Base-by-base conservation (phyloP, 2,888 invertebrate genomes). In the Caenorhabditis imperialis region DNA sequence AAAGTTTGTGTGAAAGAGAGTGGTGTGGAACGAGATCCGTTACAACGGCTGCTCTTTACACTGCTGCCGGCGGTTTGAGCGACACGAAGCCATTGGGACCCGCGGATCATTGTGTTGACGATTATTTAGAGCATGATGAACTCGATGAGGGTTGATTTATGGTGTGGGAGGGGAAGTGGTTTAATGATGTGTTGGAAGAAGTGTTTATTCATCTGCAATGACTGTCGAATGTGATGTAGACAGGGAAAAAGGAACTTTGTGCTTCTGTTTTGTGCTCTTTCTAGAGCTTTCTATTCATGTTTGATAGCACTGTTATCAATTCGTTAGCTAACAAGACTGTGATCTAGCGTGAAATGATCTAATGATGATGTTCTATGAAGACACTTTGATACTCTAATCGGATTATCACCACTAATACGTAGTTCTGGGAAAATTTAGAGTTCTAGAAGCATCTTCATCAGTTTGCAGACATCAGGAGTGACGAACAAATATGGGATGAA, bases 11-110 rank as follows among this genome's bases (percentile, higher is more conserved):
- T 67, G 67, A 57, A 45, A 57, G 67, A 57, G 51, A 50, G 63
- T 37, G 45, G 65, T 65, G 57, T 35, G 57, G 57, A 67, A 67
- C 57, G 67, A 67, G 67, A 67, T 67, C 67, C 67, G 57, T 67
- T 67, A 67, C 67, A 67, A 67, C 67, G 67, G 16, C 57, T 57
- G 67, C 67, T 67, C 45, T 67, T 67, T 67, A 67, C 67, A 67
- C 67, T 27, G 47, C 63, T 33, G 53, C 44, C 50, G 57, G 67
- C 51, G 67, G 67, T 67, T 67, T 67, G 57, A 55, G 54, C 48
- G 67, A 57, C 42, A 33, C 20, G 44, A 50, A 37, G 48, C 50
- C 50, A 57, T 50, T 35, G 35, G 30, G 65, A 50, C 57, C 54
- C 48, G 40, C 22, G 42, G 50, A 67, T 57, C 51, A 50, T 57